Conservation (phyloP, 2,797 vertebrate species). For the Coccyzus lansbergi region DNA sequence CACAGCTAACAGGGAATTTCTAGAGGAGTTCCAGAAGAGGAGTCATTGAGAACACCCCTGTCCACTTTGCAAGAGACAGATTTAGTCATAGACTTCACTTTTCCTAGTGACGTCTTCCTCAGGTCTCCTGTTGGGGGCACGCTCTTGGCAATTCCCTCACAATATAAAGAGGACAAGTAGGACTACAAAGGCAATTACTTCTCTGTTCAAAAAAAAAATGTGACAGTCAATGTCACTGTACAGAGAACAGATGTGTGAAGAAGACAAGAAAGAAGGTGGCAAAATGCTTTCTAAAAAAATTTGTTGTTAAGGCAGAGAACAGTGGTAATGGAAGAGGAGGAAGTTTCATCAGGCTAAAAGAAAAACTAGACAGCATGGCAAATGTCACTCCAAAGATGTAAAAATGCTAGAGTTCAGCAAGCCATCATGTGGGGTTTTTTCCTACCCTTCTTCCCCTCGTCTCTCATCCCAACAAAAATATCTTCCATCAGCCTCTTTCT, state of each 20-base stretch:
- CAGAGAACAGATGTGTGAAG: background rate
- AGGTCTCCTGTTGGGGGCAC: background rate
- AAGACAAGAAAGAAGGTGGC: conserved; percentile 17
- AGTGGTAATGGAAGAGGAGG: background rate
- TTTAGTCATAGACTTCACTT: background rate
- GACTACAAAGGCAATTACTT: background rate
- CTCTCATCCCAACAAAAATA: background rate
- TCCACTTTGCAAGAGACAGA: background rate
- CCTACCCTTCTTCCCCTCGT: background rate
- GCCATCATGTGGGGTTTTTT: background rate
- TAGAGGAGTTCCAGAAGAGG: background rate
- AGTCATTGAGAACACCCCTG: background rate
- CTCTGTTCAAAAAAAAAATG: background rate
- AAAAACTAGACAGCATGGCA: background rate
- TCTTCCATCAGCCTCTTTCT: background rate
- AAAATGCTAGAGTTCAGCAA: background rate
- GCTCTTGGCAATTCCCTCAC: background rate
- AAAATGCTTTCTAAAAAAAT: background rate
- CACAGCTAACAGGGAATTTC: background rate
- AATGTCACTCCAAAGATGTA: background rate
- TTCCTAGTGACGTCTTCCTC: background rate
- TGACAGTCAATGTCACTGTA: conserved; percentile 34
- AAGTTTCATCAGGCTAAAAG: background rate
- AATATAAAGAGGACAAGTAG: background rate
- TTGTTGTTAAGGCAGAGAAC: background rate